Evolutionary conservation across 1,140 invertebrate genomes (phyloP).

Genomic region (Drosophila tani): DNA sequence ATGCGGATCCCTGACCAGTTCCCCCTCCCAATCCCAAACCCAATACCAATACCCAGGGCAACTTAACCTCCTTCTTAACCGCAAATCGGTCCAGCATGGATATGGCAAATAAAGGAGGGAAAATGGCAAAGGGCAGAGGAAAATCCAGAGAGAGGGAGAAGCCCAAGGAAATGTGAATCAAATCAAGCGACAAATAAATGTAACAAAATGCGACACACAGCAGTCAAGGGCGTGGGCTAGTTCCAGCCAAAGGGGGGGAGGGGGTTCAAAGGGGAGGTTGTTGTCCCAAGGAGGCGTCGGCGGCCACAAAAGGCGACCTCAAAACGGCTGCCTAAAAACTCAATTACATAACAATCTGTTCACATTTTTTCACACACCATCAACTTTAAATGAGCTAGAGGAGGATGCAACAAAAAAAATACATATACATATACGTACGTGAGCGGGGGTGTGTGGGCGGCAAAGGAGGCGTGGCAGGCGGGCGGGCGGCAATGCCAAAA

Average conservation of each 20-base stretch:
- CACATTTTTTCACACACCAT: conserved; percentile 85
- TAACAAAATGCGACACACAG: conserved; percentile 71
- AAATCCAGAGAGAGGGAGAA: neutral
- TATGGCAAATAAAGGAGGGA: conserved; percentile 52
- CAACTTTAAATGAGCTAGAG: conserved; percentile 83
- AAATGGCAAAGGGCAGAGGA: conserved; percentile 14
- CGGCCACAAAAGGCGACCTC: conserved; percentile 79
- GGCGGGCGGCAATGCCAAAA: conserved; percentile 62
- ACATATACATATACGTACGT: neutral
- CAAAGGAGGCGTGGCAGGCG: conserved; percentile 53
- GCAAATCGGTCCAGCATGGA: conserved; percentile 64
- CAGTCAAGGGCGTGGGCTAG: conserved; percentile 8
- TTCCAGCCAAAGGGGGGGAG: no score
- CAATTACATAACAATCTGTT: conserved; percentile 85
- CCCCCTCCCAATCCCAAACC: conserved; percentile 2
- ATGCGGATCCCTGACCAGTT: conserved; percentile 31
- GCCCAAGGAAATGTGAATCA: conserved; percentile 56
- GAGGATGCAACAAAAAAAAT: conserved; percentile 3
- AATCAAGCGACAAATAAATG: conserved; percentile 81
- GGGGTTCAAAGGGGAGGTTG: neutral
- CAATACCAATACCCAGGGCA: conserved; percentile 25
- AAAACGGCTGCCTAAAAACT: conserved; percentile 84
- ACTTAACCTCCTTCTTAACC: conserved; percentile 51
- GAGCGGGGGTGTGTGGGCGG: neutral
- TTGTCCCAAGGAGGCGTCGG: conserved; percentile 37